Conservation (phyloP, 2,888 invertebrate genomes). For the Eupithecia vulgata region DNA sequence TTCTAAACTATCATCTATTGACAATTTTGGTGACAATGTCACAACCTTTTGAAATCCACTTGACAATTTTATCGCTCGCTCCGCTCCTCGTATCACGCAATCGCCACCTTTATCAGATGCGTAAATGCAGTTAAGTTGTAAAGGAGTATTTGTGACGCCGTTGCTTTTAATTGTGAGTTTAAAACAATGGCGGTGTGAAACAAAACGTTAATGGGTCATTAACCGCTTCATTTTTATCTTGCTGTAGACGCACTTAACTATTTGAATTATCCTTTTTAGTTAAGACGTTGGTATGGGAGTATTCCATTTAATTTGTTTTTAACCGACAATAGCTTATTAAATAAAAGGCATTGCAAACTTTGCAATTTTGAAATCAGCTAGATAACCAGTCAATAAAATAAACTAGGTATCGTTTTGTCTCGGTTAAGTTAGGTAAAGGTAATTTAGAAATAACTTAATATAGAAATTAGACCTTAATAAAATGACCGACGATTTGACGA, state of each 20-base stretch:
- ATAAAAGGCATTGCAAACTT: not conserved
- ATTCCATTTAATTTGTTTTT: slow-evolving; percentile 6
- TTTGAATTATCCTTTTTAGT: slow-evolving; percentile 32
- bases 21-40: not conserved
- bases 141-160: slow-evolving; percentile 28
- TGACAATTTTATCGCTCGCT: not conserved
- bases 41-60: not conserved
- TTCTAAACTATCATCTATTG: too few relatives aligned
- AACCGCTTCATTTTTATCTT: slow-evolving; percentile 36
- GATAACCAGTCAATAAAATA: not conserved
- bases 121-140: slow-evolving; percentile 36
- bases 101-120: slow-evolving; percentile 17
- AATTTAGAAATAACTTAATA: too few relatives aligned
- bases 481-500: too few relatives aligned
- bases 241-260: slow-evolving; percentile 27
- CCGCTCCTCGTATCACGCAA: slow-evolving; percentile 11
- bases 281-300: slow-evolving; percentile 21
- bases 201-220: slow-evolving; percentile 38
- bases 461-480: too few relatives aligned
- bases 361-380: not conserved
- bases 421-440: too few relatives aligned
- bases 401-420: too few relatives aligned
- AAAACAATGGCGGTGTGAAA: slow-evolving; percentile 37
- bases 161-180: slow-evolving; percentile 35
- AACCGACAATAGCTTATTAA: not conserved